A percentile compares a stretch with the other conserved stretches of the same genome.
Conservation (phyloP, 1,140 invertebrate species). For the Cyclina sinensis region DNA sequence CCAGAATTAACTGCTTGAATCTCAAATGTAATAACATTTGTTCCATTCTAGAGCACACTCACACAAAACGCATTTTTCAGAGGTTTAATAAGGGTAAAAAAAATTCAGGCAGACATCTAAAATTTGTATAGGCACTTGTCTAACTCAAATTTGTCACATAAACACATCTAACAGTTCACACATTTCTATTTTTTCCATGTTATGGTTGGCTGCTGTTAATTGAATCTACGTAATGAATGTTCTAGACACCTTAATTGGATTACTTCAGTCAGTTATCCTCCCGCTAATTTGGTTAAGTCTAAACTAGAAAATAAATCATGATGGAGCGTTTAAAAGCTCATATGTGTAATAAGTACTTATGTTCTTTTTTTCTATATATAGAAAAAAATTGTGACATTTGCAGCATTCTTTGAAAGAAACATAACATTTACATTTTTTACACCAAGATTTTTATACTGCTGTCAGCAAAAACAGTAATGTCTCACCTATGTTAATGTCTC, state of each 20-base stretch:
- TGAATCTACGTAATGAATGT: conserved; percentile 53
- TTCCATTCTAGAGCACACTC: background rate
- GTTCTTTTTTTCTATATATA: background rate
- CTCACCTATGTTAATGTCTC: too few species aligned
- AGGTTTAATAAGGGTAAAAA: conserved; percentile 13
- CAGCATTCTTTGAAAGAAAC: too few species aligned
- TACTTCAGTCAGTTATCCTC: conserved; percentile 34
- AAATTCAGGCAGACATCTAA: background rate
- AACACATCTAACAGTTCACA: conserved; percentile 29
- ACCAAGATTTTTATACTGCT: too few species aligned
- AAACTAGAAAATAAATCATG: conserved; percentile 23
- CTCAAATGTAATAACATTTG: background rate
- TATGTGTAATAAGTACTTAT: conserved; percentile 32
- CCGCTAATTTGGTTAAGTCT: conserved; percentile 36
- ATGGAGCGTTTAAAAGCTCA: conserved; percentile 23
- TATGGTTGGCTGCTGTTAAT: conserved; percentile 32
- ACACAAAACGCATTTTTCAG: background rate
- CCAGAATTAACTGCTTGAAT: conserved; percentile 3
- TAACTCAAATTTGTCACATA: conserved; percentile 16
- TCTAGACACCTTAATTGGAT: conserved; percentile 51
- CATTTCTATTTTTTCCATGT: conserved; percentile 11
- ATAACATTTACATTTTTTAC: too few species aligned
- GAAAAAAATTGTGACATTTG: too few species aligned
- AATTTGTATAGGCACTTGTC: background rate
- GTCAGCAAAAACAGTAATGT: too few species aligned